phyloP scores from a whole-genome alignment of 2,113 vertebrate species.

The Rhinoderma darwinii region DNA sequence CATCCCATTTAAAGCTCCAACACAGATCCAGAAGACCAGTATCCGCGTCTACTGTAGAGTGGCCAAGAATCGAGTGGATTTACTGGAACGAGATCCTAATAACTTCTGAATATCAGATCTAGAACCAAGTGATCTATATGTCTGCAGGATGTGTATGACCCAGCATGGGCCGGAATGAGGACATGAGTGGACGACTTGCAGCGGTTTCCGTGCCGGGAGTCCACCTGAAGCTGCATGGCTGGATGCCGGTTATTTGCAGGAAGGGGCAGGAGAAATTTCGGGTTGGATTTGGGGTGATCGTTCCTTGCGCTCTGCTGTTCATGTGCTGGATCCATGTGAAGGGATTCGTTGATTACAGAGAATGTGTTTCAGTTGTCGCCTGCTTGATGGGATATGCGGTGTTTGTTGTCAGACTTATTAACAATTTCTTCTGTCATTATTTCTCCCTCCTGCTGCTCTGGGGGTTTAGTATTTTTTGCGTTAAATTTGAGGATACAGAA shows the following conservation, averaged over 20 bases:
- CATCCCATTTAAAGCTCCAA: neutral
- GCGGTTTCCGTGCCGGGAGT: neutral
- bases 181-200: neutral
- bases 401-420: neutral
- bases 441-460: slow-evolving; percentile 27
- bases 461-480: neutral
- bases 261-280: neutral
- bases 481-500: neutral
- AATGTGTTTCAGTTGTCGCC: neutral
- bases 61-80: neutral
- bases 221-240: neutral
- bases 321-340: neutral
- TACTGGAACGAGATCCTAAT: neutral
- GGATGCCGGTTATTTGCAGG: neutral
- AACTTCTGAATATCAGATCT: neutral
- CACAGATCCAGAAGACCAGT: neutral
- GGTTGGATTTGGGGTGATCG: neutral
- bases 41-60: neutral
- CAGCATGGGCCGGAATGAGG: neutral
- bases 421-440: neutral
- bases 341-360: neutral
- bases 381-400: neutral
- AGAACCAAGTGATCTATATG: neutral
- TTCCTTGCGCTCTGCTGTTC: neutral
- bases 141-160: neutral